Conservation (phyloP, 1,140 invertebrate genomes). For the Ceratosolen fusciceps region DNA sequence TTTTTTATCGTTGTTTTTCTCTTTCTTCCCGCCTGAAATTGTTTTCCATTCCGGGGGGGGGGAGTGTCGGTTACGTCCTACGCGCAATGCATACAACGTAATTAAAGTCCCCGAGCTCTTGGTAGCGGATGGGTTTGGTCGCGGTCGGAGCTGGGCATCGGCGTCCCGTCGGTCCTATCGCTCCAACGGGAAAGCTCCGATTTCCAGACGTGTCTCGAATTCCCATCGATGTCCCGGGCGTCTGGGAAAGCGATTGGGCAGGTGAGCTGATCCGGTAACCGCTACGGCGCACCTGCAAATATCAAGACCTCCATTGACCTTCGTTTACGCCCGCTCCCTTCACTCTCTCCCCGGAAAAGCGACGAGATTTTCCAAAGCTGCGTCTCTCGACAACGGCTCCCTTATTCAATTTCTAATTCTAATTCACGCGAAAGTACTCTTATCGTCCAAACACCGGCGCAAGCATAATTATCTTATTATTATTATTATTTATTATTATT, state of each 20-base stretch:
- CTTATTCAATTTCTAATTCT: too few species aligned
- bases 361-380: neutral
- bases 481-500: too few species aligned
- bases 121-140: too few species aligned
- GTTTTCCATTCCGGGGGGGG: too few species aligned
- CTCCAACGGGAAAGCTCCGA: neutral
- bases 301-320: neutral
- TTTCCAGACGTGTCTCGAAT: slow-evolving; percentile 32
- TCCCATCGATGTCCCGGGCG: neutral
- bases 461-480: too few species aligned
- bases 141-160: too few species aligned
- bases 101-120: too few species aligned
- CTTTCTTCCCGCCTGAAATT: too few species aligned
- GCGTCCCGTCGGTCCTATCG: neutral
- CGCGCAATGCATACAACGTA: neutral
- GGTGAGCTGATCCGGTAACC: neutral
- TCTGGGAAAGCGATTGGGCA: neutral
- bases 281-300: neutral
- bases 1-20: neutral
- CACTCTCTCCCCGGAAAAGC: neutral
- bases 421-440: too few species aligned
- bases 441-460: too few species aligned
- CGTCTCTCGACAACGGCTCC: too few species aligned
- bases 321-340: neutral
- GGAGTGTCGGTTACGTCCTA: too few species aligned